These are phyloP conservation scores for Bombylius major DNA, from an alignment of 2,888 invertebrate species.

Conservation along the genomic window DNA sequence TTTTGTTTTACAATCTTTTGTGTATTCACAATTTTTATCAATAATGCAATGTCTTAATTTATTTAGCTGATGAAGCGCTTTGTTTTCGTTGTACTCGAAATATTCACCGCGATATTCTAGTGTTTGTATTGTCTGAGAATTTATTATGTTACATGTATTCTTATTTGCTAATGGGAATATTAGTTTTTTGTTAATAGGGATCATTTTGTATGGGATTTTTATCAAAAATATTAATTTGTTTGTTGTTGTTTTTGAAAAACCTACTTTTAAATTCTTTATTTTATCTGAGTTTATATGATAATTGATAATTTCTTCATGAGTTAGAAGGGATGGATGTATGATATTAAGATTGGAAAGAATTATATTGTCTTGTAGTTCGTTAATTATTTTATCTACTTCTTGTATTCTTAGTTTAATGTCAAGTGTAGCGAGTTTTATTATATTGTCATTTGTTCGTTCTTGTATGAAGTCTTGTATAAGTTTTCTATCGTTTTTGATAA, in stretches of 20 bases:
- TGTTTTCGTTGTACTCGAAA: slow-evolving; percentile 3
- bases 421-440: too few relatives aligned
- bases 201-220: not conserved
- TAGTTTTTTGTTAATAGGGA: slow-evolving; percentile 3
- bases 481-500: too few relatives aligned
- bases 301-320: not conserved
- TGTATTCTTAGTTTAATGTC: too few relatives aligned
- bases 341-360: slow-evolving; percentile 4
- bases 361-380: not conserved
- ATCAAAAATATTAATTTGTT: slow-evolving; percentile 5
- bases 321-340: slow-evolving; percentile 5
- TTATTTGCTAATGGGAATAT: slow-evolving; percentile 3
- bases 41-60: slow-evolving; percentile 1
- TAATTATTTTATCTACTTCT: too few relatives aligned
- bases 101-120: slow-evolving; percentile 2
- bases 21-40: slow-evolving; percentile 2
- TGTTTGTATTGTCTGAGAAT: slow-evolving; percentile 1
- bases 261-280: slow-evolving; percentile 2
- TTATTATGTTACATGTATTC: slow-evolving; percentile 2
- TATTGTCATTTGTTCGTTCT: too few relatives aligned
- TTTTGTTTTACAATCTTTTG: slow-evolving; percentile 1
- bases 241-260: slow-evolving; percentile 2
- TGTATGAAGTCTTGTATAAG: too few relatives aligned
- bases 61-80: slow-evolving; percentile 5
- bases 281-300: slow-evolving; percentile 3